Evolutionary conservation across 2,888 invertebrate species (phyloP).

Genomic region (Cosmorhoe ocellata): DNA sequence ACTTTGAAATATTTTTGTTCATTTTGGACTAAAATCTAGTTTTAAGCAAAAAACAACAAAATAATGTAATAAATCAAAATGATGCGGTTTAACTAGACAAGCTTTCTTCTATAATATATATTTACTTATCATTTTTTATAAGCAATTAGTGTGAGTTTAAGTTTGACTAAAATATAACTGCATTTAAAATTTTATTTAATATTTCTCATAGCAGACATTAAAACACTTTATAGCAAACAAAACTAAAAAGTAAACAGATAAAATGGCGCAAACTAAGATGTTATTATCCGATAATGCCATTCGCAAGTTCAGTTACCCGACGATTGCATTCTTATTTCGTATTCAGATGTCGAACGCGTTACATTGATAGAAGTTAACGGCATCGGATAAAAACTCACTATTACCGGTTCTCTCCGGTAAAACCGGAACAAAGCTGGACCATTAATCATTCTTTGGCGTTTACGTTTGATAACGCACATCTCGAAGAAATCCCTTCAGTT

Average conservation of each 20-base stretch:
- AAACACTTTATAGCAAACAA: constrained; percentile 28
- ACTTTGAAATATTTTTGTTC: too few relatives aligned
- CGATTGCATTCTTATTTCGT: constrained; percentile 55
- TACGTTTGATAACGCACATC: constrained; percentile 50
- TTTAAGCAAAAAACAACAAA: too few relatives aligned
- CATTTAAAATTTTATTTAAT: constrained; percentile 17
- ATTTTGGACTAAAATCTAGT: too few relatives aligned
- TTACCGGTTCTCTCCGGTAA: constrained; percentile 56
- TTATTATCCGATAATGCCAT: constrained; percentile 43
- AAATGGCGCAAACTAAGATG: constrained; percentile 37
- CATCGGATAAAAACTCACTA: constrained; percentile 58
- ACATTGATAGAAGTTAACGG: constrained; percentile 61
- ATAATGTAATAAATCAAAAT: too few relatives aligned
- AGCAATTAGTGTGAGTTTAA: constrained; percentile 6
- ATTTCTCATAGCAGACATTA: constrained; percentile 16
- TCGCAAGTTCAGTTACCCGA: constrained; percentile 51
- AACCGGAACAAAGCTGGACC: constrained; percentile 58
- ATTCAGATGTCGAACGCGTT: constrained; percentile 59
- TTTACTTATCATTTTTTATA: too few relatives aligned
- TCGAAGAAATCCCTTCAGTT: constrained; percentile 42
- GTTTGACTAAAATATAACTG: constrained; percentile 17
- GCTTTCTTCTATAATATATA: too few relatives aligned
- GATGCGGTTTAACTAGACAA: too few relatives aligned
- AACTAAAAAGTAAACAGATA: constrained; percentile 35
- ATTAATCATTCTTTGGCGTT: constrained; percentile 55